A percentile compares a stretch with the other conserved stretches of the same genome.
These are phyloP conservation scores for Brotula barbata DNA, from an alignment of 2,797 vertebrate genomes.

Conservation along the genomic window DNA sequence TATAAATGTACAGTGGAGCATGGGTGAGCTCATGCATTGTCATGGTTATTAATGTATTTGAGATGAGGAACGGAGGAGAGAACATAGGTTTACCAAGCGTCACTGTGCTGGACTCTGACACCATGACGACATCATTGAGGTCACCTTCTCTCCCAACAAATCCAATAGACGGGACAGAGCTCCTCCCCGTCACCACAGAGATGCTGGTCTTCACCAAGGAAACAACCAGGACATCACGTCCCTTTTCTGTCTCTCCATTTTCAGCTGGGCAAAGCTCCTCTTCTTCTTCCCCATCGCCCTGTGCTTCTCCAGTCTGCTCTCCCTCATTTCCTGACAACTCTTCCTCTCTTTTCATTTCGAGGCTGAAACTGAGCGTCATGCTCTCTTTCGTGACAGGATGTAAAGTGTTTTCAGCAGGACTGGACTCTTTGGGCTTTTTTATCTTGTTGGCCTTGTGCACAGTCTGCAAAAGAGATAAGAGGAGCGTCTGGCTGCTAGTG, in stretches of 20 bases:
- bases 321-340: slow-evolving; percentile 8
- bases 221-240: slow-evolving; percentile 64
- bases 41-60: background rate
- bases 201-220: slow-evolving; percentile 72
- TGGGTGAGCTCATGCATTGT: no score
- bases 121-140: slow-evolving; percentile 66
- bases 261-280: slow-evolving; percentile 7
- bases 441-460: slow-evolving; percentile 54
- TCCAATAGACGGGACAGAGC: slow-evolving; percentile 53
- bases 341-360: slow-evolving; percentile 67
- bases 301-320: background rate
- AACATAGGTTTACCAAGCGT: slow-evolving; percentile 63
- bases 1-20: no score
- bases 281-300: background rate
- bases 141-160: slow-evolving; percentile 52
- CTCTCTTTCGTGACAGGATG: slow-evolving; percentile 59
- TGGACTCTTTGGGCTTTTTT: background rate
- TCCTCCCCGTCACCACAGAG: slow-evolving; percentile 66
- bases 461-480: slow-evolving; percentile 54
- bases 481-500: no score
- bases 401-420: slow-evolving; percentile 39
- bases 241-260: background rate
- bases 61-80: background rate
- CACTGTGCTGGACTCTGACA: slow-evolving; percentile 59
- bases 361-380: slow-evolving; percentile 53